Evolutionary conservation across 2,888 invertebrate genomes (phyloP).

Genomic region (Drosophila neutralis): DNA sequence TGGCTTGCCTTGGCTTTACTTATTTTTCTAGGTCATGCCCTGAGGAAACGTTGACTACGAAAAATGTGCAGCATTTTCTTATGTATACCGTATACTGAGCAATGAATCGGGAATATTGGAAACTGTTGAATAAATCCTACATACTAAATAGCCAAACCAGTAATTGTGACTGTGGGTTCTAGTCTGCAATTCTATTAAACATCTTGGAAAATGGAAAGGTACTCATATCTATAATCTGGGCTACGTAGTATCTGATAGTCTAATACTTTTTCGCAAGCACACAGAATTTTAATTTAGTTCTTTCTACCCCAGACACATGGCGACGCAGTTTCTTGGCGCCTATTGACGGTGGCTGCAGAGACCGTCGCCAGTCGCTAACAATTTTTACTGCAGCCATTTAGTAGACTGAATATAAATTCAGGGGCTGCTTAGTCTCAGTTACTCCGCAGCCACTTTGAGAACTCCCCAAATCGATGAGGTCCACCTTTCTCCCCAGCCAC

Average conservation of each 20-base stretch:
- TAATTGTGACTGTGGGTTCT: not conserved
- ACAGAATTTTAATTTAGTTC: constrained; percentile 18
- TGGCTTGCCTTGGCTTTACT: constrained; percentile 18
- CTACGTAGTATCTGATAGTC: constrained; percentile 14
- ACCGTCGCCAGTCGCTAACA: constrained; percentile 62
- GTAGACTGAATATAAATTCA: constrained; percentile 65
- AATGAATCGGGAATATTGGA: rapidly evolving
- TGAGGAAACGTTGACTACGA: constrained; percentile 19
- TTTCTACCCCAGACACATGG: constrained; percentile 69
- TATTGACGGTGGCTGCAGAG: constrained; percentile 48
- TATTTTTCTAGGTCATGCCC: constrained; percentile 70
- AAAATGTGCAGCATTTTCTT: constrained; percentile 40
- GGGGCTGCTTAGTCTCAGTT: constrained; percentile 40
- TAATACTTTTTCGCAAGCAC: not conserved
- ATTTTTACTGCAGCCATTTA: constrained; percentile 70
- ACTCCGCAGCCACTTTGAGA: not conserved
- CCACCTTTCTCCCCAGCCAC: not conserved
- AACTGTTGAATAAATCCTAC: not conserved
- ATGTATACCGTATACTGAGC: not conserved
- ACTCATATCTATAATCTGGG: not conserved
- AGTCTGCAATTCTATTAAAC: not conserved
- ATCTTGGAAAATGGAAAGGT: not conserved
- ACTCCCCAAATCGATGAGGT: not conserved
- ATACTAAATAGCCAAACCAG: not conserved
- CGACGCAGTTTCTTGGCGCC: constrained; percentile 74